phyloP scores from a whole-genome alignment of 2,797 vertebrate species.

The Rhinatrema bivittatum region DNA sequence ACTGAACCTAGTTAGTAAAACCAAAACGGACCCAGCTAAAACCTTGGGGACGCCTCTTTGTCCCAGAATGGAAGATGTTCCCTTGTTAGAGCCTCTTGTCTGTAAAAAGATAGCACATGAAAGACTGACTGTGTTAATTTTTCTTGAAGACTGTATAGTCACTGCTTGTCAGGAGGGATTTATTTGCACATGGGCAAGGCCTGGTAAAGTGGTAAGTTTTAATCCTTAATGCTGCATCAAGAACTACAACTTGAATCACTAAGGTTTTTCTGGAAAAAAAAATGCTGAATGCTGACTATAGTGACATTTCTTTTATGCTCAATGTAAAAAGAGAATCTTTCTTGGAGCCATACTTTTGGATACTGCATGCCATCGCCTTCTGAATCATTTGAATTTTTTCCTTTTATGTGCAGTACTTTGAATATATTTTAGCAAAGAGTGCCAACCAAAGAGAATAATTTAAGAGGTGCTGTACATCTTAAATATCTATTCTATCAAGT shows the following conservation, averaged over 20 bases:
- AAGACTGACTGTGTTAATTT: constrained; percentile 95
- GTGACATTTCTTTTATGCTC: constrained; percentile 58
- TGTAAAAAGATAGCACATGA: constrained; percentile 99
- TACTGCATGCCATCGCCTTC: constrained; percentile 73
- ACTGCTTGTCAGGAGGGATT: constrained; percentile 99
- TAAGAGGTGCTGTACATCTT: constrained; percentile 47
- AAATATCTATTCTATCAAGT: constrained; percentile 38
- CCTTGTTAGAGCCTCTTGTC: constrained; percentile 94
- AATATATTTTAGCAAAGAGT: constrained; percentile 47
- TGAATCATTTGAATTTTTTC: constrained; percentile 69
- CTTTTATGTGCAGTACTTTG: constrained; percentile 45
- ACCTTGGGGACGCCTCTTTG: constrained; percentile 90
- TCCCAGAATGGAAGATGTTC: constrained; percentile 94
- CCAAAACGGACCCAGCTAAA: constrained; percentile 90
- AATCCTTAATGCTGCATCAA: constrained; percentile 71
- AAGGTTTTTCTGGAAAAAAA: constrained; percentile 50
- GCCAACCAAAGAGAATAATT: constrained; percentile 50
- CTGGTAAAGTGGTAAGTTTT: constrained; percentile 98
- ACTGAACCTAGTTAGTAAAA: constrained; percentile 90
- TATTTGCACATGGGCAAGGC: constrained; percentile 99
- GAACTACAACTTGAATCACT: constrained; percentile 54
- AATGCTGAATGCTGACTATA: constrained; percentile 60
- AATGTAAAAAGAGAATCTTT: constrained; percentile 55
- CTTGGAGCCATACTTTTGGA: constrained; percentile 74
- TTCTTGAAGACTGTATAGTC: constrained; percentile 98